phyloP scores from a whole-genome alignment of 92 coral and sea anemone genomes.

The Porites evermanni region DNA sequence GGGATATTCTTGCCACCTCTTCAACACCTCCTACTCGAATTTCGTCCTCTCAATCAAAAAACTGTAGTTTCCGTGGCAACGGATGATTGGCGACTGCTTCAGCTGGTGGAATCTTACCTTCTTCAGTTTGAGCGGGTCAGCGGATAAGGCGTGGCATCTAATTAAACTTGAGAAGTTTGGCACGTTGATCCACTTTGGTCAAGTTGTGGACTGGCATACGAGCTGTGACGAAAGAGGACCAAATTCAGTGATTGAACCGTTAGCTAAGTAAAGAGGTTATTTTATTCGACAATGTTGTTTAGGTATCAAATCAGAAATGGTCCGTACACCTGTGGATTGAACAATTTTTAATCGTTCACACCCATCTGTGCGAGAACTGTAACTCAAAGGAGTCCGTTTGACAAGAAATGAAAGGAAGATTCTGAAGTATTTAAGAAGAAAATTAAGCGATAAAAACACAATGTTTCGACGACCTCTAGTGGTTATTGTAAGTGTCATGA shows the following conservation, averaged over 20 bases:
- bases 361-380: background rate
- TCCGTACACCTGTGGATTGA: background rate
- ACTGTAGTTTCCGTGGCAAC: slow-evolving; percentile 88
- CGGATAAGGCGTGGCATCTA: background rate
- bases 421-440: too few species aligned
- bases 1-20: slow-evolving; percentile 93
- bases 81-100: slow-evolving; percentile 92
- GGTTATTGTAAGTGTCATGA: too few species aligned
- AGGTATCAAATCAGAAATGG: background rate
- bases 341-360: background rate
- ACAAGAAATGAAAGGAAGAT: too few species aligned
- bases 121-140: slow-evolving; percentile 70
- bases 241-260: background rate
- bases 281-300: background rate
- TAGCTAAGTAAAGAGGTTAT: background rate
- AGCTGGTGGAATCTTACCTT: slow-evolving; percentile 80
- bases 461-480: too few species aligned
- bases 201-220: background rate
- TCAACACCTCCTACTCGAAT: slow-evolving; percentile 90
- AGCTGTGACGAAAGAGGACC: background rate
- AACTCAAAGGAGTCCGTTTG: background rate
- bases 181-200: too few species aligned
- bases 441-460: too few species aligned
- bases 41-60: slow-evolving; percentile 70
- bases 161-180: background rate